Conservation (phyloP, 2,113 vertebrate species). For the Petaurus breviceps region DNA sequence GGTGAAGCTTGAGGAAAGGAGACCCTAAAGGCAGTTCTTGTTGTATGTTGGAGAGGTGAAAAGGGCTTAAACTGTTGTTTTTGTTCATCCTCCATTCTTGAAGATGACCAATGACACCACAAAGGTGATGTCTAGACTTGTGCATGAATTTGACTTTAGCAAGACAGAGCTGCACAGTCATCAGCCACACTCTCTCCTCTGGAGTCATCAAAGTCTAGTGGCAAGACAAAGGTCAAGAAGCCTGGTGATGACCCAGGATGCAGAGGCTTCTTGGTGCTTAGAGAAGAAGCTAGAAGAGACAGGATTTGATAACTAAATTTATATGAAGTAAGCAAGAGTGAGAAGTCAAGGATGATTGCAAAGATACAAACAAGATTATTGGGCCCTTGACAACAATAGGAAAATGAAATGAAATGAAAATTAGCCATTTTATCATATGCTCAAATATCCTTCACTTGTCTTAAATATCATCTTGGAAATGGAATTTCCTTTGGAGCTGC, state of each 20-base stretch:
- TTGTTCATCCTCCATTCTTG: not conserved
- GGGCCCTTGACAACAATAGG: not conserved
- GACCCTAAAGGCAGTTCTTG: not conserved
- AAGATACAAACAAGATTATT: not conserved
- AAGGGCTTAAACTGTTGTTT: not conserved
- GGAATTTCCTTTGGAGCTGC: not conserved
- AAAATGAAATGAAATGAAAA: not conserved
- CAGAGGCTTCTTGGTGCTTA: not conserved
- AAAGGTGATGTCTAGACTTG: not conserved
- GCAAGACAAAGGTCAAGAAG: not conserved
- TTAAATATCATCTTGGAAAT: not conserved
- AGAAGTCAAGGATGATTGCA: not conserved
- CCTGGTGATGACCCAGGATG: not conserved
- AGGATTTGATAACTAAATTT: not conserved
- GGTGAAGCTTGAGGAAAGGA: not conserved
- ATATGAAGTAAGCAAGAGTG: not conserved
- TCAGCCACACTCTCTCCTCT: not conserved
- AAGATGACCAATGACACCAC: not conserved
- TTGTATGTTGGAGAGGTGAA: not conserved
- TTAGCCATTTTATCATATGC: not conserved
- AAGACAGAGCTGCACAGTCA: not conserved
- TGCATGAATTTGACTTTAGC: not conserved
- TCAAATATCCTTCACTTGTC: not conserved
- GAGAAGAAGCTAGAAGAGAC: not conserved
- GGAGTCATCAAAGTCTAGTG: not conserved